Base-by-base conservation (phyloP, 2,797 vertebrate genomes). In the Pseudochirops cupreus region DNA sequence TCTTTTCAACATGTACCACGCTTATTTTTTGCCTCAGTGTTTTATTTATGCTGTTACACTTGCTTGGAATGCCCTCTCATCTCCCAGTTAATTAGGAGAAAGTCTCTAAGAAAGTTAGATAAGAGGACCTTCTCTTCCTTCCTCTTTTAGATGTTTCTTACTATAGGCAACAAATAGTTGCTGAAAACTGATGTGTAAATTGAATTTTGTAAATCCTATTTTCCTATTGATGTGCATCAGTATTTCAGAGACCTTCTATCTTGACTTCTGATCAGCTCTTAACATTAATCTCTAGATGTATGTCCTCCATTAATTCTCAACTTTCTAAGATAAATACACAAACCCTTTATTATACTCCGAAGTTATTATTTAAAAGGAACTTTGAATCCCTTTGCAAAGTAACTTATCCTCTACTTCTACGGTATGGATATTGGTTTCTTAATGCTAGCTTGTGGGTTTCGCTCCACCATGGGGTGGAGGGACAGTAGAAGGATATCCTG, bases 401-500 rank as follows among this genome's bases (percentile, higher is more conserved):
- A 50, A n/a, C 57, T 94, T 93, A 16, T 28, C 7, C 31, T 93
- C 94, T 92, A 89, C 87, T 96, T 96, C 93, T 67, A 82, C 93
- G 95, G 89, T 95, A 90, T 94, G 92, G 52, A 62, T 96, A 92
- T 93, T 96, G 82, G 54, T 95, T 97, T 98, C 92, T 95, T 62
- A 96, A 91, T 39, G 94, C 57, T 95, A 93, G 92, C 95, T 96
- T 97, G 95, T 95, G 96, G 97, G 95, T 89, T 95, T 96, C 92
- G 91, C 59, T 97, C 92, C 1, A 54, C 87, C 52, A 91, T 5
- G 16, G 7, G 5, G 82, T 4, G 67, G 67, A 82, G 67, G 33
- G 67, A 82, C 67, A 82, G 2, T 90, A 92, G 50, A 12, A 55
- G 92, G 93, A 94, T 89, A 97, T 96, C 97, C 95, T 58, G 92